These are phyloP conservation scores for Hippocampus mohnikei DNA, from an alignment of 2,113 vertebrate genomes.

Conservation along the genomic window DNA sequence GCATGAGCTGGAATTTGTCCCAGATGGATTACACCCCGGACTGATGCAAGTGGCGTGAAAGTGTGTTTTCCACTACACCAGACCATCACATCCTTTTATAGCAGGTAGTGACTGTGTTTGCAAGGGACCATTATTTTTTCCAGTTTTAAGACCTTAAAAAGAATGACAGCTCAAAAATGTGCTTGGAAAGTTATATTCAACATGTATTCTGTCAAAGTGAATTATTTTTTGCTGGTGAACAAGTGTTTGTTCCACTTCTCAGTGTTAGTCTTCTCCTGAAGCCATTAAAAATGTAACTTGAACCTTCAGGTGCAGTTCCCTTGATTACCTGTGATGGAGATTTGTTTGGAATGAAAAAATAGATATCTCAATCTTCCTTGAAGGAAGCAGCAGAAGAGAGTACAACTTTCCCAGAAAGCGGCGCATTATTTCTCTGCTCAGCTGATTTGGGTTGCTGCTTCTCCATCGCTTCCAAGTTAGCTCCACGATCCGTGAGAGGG, in stretches of 20 bases:
- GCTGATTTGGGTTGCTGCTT: neutral
- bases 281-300: neutral
- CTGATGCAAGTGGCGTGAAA: too few relatives aligned
- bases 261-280: neutral
- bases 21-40: too few relatives aligned
- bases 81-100: neutral
- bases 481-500: constrained; percentile 22
- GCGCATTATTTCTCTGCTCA: neutral
- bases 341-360: neutral
- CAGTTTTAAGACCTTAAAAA: neutral
- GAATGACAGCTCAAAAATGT: neutral
- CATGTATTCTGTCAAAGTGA: neutral
- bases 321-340: neutral
- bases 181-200: neutral
- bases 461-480: constrained; percentile 10
- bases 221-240: neutral
- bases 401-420: neutral
- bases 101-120: neutral
- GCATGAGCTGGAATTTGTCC: too few relatives aligned
- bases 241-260: neutral
- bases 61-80: neutral
- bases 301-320: neutral
- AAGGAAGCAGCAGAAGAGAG: constrained; percentile 1
- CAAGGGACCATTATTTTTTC: neutral
- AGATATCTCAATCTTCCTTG: neutral